Base-by-base conservation (phyloP, 2,797 vertebrate species). In the Trachurus trachurus region DNA sequence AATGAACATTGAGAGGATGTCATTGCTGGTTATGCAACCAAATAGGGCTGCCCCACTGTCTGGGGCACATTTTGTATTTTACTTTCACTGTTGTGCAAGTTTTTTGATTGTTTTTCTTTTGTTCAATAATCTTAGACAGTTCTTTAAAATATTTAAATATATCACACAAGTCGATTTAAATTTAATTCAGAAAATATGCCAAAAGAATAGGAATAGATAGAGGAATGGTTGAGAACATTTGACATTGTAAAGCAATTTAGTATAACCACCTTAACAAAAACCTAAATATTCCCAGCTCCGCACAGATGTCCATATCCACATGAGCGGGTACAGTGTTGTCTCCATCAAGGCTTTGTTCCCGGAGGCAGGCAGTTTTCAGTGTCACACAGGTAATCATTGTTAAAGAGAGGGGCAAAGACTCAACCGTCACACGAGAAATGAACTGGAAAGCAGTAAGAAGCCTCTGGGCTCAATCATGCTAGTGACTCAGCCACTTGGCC, bases 401-500 rank as follows among this genome's bases (percentile, higher is more conserved):
- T 56, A 68, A 79, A 54, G 64, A 45, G 22, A 66, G 53, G 83
- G 45, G 17, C 4, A 7, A 80, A 69, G 70, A 85, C 31, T 69
- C 49, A 70, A 74, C 76, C 77, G 79, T 84, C 84, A 85, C 78
- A 69, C n/a, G 57, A 81, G 75, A 89, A 89, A 86, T 74, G 70
- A 87, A 84, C 77, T 83, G 67, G 53, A 71, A 86, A 89, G 66
- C 9, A 65, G 66, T 54, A 64, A 64, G 29, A 54, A 56, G 76
- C 87, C 73, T 78, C 74, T 71, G 77, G 84, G 85, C 81, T 83
- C 70, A 84, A 80, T 88, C 79, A 74, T 61, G 70, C 78, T n/a
- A 17, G 76, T 82, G 81, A 86, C 73, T 84, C 66, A 81, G 72
- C 77, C 76, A 71, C 84, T 84, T 79, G 82, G 81, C 42, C 54